phyloP scores from a whole-genome alignment of 2,888 invertebrate genomes.

The Malacosoma neustria region DNA sequence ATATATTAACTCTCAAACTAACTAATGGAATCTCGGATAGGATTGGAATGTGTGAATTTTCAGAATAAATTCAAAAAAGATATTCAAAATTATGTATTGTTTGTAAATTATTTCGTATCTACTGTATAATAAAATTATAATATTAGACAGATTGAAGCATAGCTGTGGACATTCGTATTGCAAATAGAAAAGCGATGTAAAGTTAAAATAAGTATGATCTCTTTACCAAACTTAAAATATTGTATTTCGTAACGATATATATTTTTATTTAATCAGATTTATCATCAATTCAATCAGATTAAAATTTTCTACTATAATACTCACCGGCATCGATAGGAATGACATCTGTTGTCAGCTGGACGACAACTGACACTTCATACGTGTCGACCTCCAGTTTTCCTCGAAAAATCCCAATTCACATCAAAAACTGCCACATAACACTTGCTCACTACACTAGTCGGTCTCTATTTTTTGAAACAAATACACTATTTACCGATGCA shows the following conservation, averaged over 20 bases:
- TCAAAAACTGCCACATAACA: not conserved
- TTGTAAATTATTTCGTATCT: not conserved
- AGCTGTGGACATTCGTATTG: too few species aligned
- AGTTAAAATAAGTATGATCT: too few species aligned
- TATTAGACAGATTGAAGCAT: too few species aligned
- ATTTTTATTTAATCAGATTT: too few species aligned
- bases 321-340: constrained; percentile 62
- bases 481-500: too few species aligned
- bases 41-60: not conserved
- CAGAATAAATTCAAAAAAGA: not conserved
- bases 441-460: not conserved
- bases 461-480: not conserved
- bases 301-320: too few species aligned
- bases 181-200: too few species aligned
- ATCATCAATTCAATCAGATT: too few species aligned
- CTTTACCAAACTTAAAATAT: not conserved
- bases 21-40: not conserved
- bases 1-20: too few species aligned
- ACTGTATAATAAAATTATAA: too few species aligned
- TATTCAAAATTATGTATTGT: not conserved
- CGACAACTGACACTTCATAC: constrained; percentile 71
- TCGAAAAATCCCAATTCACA: not conserved
- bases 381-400: constrained; percentile 71
- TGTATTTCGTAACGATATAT: constrained; percentile 3
- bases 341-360: constrained; percentile 74